Conservation (phyloP, 2,113 vertebrate species). For the Myrmecobius fasciatus region DNA sequence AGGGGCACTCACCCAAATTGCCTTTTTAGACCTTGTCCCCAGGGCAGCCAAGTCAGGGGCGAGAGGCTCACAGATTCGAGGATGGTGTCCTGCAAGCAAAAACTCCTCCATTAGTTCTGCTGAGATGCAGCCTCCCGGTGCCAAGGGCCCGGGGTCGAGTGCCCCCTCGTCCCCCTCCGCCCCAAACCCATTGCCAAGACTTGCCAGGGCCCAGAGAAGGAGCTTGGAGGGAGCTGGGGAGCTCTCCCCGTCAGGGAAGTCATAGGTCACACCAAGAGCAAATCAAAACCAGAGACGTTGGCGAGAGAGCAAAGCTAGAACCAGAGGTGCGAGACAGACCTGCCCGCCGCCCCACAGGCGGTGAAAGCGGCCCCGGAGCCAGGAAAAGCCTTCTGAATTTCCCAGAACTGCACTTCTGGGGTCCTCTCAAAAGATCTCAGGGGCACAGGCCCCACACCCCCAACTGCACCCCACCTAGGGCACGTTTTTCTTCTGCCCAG, state of each 20-base stretch:
- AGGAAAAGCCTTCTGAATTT: too few relatives aligned
- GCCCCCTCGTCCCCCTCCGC: background rate
- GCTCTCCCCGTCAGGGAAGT: background rate
- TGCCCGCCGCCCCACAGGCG: too few relatives aligned
- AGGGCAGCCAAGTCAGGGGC: background rate
- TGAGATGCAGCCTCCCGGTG: background rate
- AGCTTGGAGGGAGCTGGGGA: background rate
- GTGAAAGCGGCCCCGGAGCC: too few relatives aligned
- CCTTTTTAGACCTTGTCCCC: background rate
- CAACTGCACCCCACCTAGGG: background rate
- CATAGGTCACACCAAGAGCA: background rate
- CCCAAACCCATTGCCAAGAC: background rate
- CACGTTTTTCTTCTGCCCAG: too few relatives aligned
- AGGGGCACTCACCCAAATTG: background rate
- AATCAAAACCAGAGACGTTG: too few relatives aligned
- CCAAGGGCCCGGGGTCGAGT: background rate
- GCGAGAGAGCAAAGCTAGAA: too few relatives aligned
- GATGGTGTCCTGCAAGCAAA: background rate
- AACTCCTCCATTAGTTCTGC: background rate
- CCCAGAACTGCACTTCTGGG: too few relatives aligned
- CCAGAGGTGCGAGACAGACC: background rate
- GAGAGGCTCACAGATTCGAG: too few relatives aligned
- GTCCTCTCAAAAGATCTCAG: too few relatives aligned
- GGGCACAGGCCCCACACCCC: too few relatives aligned
- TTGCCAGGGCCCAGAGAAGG: background rate